Conservation (phyloP, 1,140 invertebrate species). For the Euwallacea similis region DNA sequence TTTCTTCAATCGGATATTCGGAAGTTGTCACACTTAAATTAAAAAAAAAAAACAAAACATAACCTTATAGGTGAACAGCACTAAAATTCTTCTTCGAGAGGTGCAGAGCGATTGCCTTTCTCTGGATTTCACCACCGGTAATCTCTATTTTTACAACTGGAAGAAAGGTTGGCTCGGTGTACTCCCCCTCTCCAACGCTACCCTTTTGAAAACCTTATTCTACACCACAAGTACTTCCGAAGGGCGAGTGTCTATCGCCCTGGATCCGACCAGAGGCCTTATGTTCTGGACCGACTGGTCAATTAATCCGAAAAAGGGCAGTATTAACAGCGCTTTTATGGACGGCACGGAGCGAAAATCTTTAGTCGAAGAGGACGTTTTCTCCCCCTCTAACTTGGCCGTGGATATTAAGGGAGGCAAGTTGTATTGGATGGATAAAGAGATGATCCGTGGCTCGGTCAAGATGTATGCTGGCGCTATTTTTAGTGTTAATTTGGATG, state of each 20-base stretch:
- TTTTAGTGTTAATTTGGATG: conserved; percentile 75
- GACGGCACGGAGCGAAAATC: conserved; percentile 69
- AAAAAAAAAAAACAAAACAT: not conserved
- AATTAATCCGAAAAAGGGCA: conserved; percentile 54
- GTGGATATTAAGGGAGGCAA: conserved; percentile 75
- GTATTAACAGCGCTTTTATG: conserved; percentile 76
- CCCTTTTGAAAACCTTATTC: conserved; percentile 59
- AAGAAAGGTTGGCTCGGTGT: conserved; percentile 64
- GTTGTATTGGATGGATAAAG: conserved; percentile 78
- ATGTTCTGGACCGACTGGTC: conserved; percentile 86
- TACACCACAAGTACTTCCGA: conserved; percentile 53
- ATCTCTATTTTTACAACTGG: conserved; percentile 83
- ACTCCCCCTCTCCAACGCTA: conserved; percentile 60
- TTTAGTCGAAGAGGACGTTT: conserved; percentile 62
- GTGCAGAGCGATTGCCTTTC: conserved; percentile 72
- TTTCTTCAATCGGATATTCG: not conserved
- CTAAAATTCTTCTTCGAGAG: conserved; percentile 51
- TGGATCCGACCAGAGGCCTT: conserved; percentile 64
- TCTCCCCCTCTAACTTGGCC: conserved; percentile 86
- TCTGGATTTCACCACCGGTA: conserved; percentile 77
- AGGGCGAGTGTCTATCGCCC: conserved; percentile 67
- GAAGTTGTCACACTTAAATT: no score
- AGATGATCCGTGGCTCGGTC: conserved; percentile 49
- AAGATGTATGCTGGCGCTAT: conserved; percentile 59
- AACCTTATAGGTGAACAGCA: conserved; percentile 32